Evolutionary conservation across 2,113 vertebrate genomes (phyloP).

Genomic region (Drymodes brunneopygia): DNA sequence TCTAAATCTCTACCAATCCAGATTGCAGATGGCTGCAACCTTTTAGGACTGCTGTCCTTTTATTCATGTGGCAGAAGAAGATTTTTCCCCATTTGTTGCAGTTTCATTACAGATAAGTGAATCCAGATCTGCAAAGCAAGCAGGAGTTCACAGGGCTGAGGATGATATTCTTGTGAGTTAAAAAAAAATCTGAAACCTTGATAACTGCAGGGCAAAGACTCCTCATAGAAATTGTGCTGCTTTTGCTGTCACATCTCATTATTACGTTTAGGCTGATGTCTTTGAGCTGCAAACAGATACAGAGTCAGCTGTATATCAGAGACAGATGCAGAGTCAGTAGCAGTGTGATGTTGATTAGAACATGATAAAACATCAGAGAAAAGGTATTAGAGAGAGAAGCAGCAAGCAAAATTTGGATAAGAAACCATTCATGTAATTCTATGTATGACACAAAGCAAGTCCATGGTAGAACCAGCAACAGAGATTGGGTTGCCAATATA

Average conservation of each 20-base stretch:
- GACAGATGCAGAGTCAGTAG: background rate
- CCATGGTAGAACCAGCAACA: background rate
- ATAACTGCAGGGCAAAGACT: background rate
- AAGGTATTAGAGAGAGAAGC: background rate
- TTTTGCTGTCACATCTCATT: background rate
- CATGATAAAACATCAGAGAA: background rate
- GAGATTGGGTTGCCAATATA: background rate
- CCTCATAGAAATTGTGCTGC: background rate
- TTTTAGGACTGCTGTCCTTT: background rate
- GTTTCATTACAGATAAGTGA: background rate
- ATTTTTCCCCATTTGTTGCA: background rate
- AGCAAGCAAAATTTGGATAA: background rate
- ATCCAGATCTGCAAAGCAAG: constrained; percentile 1
- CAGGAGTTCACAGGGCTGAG: background rate
- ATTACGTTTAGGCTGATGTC: background rate
- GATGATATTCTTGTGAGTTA: background rate
- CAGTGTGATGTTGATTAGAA: background rate
- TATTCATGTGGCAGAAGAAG: background rate
- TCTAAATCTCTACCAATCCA: background rate
- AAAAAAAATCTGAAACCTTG: background rate
- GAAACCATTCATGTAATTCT: background rate
- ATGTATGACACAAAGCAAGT: background rate
- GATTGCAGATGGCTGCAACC: background rate
- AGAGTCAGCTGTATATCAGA: background rate
- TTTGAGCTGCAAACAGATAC: background rate